Base-by-base conservation (phyloP, 1,140 invertebrate species). In the Oncopodura yosiiana region DNA sequence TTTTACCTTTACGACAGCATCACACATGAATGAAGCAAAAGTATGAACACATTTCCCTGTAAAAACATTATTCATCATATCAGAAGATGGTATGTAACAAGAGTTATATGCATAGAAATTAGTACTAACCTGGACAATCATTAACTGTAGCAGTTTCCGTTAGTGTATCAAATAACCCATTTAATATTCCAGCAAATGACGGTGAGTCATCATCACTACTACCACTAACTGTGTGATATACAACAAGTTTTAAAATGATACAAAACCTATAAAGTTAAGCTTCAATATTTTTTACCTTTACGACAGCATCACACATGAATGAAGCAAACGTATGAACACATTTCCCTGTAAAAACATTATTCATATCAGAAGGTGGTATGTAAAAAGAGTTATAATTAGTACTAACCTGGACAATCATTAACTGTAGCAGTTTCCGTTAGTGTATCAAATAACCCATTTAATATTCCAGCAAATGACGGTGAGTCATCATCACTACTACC, bases 61-160 rank as follows among this genome's bases (percentile, higher is more conserved):
- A n/a, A n/a, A n/a, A n/a, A n/a, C n/a, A n/a, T n/a, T n/a, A n/a
- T n/a, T n/a, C n/a, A n/a, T n/a, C n/a, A n/a, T n/a, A n/a, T n/a
- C n/a, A n/a, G n/a, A n/a, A n/a, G n/a, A n/a, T n/a, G n/a, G n/a
- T n/a, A n/a, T n/a, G n/a, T n/a, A n/a, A n/a, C n/a, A n/a, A n/a
- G n/a, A n/a, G n/a, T n/a, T n/a, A n/a, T n/a, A n/a, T n/a, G n/a
- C n/a, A n/a, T n/a, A n/a, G n/a, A n/a, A n/a, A n/a, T n/a, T n/a
- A n/a, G n/a, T n/a, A n/a, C n/a, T n/a, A n/a, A n/a, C n/a, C 87
- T 0, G 87, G 86, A 69, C 87, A 91, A 63, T 87, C 82, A 65
- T 84, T 85, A 36, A 80, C 78, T 65, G 86, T 83, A 19, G 81
- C 84, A 19, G 86, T 87, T 32, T 78, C 86, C 12, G 86, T 86